A percentile compares a stretch with the other conserved stretches of the same genome.
These are phyloP conservation scores for Epirrhoe tristata DNA, from an alignment of 2,888 invertebrate species.

Conservation along the genomic window DNA sequence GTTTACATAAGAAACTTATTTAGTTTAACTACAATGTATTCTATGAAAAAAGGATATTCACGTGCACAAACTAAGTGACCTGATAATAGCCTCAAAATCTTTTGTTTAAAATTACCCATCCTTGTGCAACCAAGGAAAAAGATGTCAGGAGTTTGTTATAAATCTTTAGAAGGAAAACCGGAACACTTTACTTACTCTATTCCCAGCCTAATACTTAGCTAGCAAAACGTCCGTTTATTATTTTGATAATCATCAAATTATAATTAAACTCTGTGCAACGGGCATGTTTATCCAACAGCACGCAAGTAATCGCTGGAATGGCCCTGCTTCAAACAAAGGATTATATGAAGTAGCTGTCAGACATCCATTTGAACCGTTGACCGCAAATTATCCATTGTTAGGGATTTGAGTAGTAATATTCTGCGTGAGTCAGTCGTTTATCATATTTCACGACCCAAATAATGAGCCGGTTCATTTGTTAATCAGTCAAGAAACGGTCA, in stretches of 20 bases:
- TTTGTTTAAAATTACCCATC: not conserved
- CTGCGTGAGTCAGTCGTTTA: conserved; percentile 37
- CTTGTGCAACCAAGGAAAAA: not conserved
- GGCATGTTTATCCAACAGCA: conserved; percentile 16
- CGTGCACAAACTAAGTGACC: not conserved
- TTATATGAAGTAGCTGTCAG: conserved; percentile 2
- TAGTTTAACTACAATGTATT: not conserved
- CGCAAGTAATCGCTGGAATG: conserved; percentile 22
- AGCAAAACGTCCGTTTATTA: conserved; percentile 12
- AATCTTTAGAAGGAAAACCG: not conserved
- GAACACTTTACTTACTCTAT: not conserved
- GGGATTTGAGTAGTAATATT: conserved; percentile 7
- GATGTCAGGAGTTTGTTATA: not conserved
- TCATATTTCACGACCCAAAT: conserved; percentile 38
- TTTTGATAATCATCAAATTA: not conserved
- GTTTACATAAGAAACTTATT: not conserved
- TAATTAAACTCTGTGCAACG: conserved; percentile 18
- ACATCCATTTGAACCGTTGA: conserved; percentile 11
- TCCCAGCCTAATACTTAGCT: not conserved
- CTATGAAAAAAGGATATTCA: not conserved
- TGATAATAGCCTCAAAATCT: not conserved
- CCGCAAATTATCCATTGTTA: conserved; percentile 13
- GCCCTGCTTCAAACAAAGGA: conserved; percentile 12
- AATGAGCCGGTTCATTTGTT: conserved; percentile 26
- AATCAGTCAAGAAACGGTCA: conserved; percentile 22